These are phyloP conservation scores for Neopelma chrysocephalum DNA, from an alignment of 2,797 vertebrate species.

Conservation along the genomic window DNA sequence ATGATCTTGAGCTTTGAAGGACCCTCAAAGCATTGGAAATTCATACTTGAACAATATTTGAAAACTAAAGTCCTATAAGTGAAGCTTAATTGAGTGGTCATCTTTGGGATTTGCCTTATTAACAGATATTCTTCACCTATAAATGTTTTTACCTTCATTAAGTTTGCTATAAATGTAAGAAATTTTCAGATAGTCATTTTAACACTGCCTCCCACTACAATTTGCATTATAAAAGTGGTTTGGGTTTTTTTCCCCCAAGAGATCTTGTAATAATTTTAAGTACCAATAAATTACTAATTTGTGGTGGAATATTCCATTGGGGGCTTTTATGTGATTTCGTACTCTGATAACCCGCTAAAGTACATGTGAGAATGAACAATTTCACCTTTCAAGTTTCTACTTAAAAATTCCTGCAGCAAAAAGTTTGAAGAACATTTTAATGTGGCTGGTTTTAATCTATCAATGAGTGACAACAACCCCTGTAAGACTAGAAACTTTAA, in stretches of 20 bases:
- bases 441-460: not conserved
- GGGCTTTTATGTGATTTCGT: not conserved
- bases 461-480: not conserved
- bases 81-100: not conserved
- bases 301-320: not conserved
- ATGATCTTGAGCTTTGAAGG: not conserved
- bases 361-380: not conserved
- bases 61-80: not conserved
- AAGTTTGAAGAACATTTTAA: not conserved
- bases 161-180: not conserved
- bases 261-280: not conserved
- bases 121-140: not conserved
- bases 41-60: not conserved
- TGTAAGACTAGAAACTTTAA: not conserved
- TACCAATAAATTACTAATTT: not conserved
- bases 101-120: not conserved
- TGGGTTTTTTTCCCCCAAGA: rapidly evolving
- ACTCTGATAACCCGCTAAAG: not conserved
- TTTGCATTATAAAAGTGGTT: not conserved
- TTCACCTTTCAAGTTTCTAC: not conserved
- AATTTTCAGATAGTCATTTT: not conserved
- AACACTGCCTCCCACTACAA: not conserved
- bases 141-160: not conserved
- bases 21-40: not conserved
- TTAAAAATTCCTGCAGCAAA: not conserved